Conservation (phyloP, 2,797 vertebrate species). For the Xiphorhynchus erythropygius region DNA sequence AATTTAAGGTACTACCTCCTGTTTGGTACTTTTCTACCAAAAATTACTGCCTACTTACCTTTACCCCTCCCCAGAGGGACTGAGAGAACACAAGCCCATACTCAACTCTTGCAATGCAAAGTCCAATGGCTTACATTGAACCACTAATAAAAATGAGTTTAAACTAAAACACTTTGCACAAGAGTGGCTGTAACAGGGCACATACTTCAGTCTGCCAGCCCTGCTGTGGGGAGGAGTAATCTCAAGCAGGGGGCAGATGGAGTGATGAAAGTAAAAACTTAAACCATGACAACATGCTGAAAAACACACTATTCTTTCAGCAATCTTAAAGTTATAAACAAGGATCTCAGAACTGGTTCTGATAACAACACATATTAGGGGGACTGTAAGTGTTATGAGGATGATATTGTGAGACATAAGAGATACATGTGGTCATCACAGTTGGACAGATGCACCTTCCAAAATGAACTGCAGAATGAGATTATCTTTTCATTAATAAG, state of each 20-base stretch:
- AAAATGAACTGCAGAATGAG: neutral
- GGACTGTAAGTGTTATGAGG: rapidly evolving
- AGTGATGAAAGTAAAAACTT: neutral
- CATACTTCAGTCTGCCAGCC: neutral
- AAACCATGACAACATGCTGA: neutral
- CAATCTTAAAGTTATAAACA: neutral
- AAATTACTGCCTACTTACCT: neutral
- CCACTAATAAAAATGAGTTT: neutral
- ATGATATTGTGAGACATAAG: rapidly evolving
- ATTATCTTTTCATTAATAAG: neutral
- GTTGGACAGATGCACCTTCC: neutral
- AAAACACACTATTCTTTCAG: neutral
- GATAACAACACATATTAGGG: neutral
- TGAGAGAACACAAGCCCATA: neutral
- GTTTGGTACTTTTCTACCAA: neutral
- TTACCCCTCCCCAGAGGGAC: neutral
- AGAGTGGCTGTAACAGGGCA: neutral
- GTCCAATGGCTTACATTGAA: neutral
- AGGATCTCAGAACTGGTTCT: neutral
- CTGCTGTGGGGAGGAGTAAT: neutral
- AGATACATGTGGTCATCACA: neutral
- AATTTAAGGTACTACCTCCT: neutral
- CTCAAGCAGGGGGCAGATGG: neutral
- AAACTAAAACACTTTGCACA: neutral
- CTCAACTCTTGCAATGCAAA: neutral